Evolutionary conservation across 2,113 vertebrate species (phyloP), one percentile per base, ranked within the genome.

Genomic region (Vicugna pacos): DNA sequence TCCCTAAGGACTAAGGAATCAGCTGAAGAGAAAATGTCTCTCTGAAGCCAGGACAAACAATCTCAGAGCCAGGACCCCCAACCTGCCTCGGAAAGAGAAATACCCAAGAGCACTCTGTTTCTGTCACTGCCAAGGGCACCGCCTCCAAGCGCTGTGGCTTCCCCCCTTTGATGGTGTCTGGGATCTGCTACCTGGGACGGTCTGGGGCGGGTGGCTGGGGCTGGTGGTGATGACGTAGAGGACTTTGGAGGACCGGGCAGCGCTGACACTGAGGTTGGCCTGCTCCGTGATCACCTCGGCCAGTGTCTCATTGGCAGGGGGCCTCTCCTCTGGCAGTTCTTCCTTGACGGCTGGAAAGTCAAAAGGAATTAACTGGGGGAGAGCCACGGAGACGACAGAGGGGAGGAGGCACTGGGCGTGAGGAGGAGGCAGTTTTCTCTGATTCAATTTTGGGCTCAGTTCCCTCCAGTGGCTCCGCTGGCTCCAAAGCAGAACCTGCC

Each of bases 191-290:
- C 99, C 99, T 99, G 99, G 99, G 99, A 99, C 98, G 95, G 99
- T 98, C 98, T 98, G 99, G 15, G 99, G 98, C 12, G 99, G 99
- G 93, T 99, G 99, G 94, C 99, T 99, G 32, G 99, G 99, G 98
- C 99, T 99, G 98, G 99, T 99, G 90, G 99, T 99, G 98, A 99
- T 99, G 96, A 99, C 99, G 32, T 99, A 99, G 92, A 99, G 99
- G 70, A 99, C 99, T 98, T 99, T 99, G 88, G 99, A 99, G 64
- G 99, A 99, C 0, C 97, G 98, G 95, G 97, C 99, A 42, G 98
- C 98, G 0, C 98, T 99, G 42, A 99, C 92, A 46, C 99, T 99
- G 97, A 99, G 98, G 97, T 99, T 99, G 96, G 99, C 97, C 79
- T 99, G 99, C 89, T 99, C 99, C 0, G 99, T 99, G 97, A 97